A percentile compares a stretch with the other conserved stretches of the same genome.
These are phyloP conservation scores for Phylloscopus trochiloides DNA, from an alignment of 2,113 vertebrate species.

Conservation along the genomic window DNA sequence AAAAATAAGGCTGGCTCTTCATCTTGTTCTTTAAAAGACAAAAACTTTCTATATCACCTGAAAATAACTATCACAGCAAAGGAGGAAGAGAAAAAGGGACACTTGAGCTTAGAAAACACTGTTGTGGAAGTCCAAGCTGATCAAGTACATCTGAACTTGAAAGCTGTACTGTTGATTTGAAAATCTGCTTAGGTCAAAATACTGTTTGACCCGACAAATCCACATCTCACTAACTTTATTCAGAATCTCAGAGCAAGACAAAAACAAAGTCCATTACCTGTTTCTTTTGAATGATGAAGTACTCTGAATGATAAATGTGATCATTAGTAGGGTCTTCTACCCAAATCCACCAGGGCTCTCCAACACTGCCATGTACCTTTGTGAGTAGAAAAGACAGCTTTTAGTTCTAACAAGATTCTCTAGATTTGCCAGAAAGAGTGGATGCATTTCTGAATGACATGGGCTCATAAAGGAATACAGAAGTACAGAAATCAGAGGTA, in stretches of 20 bases:
- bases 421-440: neutral
- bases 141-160: neutral
- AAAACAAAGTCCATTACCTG: constrained; percentile 76
- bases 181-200: neutral
- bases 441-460: neutral
- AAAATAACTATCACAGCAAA: neutral
- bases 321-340: constrained; percentile 97
- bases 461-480: neutral
- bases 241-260: too few relatives aligned
- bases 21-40: neutral
- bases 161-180: neutral
- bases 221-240: neutral
- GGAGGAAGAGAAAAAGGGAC: neutral
- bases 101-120: neutral
- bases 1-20: neutral
- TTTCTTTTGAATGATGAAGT: constrained; percentile 97
- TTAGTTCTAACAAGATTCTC: neutral
- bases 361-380: constrained; percentile 93
- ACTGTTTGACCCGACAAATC: neutral
- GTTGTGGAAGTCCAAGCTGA: neutral
- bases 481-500: neutral
- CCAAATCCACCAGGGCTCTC: constrained; percentile 99
- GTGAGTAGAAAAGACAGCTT: neutral
- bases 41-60: neutral
- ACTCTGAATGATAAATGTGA: constrained; percentile 98